Evolutionary conservation across 2,113 vertebrate genomes (phyloP).

Genomic region (Pseudorasbora parva): DNA sequence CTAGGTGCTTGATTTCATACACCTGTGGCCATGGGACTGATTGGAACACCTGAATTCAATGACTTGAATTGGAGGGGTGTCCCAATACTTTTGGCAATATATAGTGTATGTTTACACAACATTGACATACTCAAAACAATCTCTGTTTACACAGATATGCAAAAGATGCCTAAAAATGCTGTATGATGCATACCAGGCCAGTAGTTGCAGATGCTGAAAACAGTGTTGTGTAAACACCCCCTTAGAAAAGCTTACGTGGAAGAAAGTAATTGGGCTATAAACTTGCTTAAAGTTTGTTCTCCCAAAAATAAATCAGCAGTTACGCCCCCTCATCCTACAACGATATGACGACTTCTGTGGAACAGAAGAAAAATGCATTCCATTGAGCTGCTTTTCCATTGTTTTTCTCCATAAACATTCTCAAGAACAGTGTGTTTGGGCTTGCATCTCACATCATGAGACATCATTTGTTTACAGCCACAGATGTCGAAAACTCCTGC

Average conservation of each 20-base stretch:
- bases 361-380: neutral
- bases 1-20: too few species aligned
- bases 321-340: neutral
- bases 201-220: too few species aligned
- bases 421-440: neutral
- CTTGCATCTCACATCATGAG: neutral
- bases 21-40: too few species aligned
- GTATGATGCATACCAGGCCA: too few species aligned
- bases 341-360: neutral
- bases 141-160: too few species aligned
- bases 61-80: too few species aligned
- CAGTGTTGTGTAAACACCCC: too few species aligned
- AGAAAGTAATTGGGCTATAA: neutral
- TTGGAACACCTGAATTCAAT: too few species aligned
- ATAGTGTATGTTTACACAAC: too few species aligned
- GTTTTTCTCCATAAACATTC: neutral
- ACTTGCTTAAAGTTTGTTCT: slow-evolving; percentile 1
- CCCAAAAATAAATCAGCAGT: slow-evolving; percentile 17
- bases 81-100: too few species aligned
- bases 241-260: neutral
- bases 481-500: neutral
- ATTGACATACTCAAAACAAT: too few species aligned
- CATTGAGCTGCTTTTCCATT: neutral
- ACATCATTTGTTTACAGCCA: neutral
- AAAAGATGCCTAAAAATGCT: too few species aligned